Conservation (phyloP, 2,113 vertebrate species). For the Anguilla rostrata region DNA sequence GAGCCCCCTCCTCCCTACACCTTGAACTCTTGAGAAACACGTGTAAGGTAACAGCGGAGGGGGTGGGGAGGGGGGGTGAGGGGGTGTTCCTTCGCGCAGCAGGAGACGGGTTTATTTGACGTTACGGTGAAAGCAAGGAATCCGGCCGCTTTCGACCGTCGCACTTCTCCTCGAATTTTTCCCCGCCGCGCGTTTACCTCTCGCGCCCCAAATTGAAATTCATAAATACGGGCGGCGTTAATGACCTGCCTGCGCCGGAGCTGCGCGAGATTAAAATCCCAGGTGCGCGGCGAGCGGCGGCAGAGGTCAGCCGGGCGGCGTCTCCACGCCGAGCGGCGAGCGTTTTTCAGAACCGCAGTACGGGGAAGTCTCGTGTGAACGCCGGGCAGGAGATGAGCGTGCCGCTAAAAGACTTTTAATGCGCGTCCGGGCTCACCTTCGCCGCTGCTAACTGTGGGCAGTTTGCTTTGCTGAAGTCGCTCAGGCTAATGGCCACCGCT, state of each 20-base stretch:
- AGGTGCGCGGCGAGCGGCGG: too few species aligned
- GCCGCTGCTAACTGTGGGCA: not conserved
- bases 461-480: not conserved
- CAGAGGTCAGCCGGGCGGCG: too few species aligned
- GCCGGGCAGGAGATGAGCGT: not conserved
- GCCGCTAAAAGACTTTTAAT: not conserved
- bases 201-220: not conserved
- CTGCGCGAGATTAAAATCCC: not conserved
- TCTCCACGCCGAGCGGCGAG: too few species aligned
- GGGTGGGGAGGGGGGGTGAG: not conserved
- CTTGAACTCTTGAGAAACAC: slow-evolving; percentile 1
- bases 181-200: not conserved
- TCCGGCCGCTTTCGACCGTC: too few species aligned
- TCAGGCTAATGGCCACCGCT: not conserved
- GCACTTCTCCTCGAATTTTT: not conserved
- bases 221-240: not conserved
- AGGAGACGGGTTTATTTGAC: not conserved
- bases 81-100: too few species aligned
- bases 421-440: not conserved
- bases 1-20: not conserved
- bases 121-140: too few species aligned
- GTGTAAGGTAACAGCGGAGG: not conserved
- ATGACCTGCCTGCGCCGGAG: not conserved
- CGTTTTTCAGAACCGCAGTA: too few species aligned
- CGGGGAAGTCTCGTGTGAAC: too few species aligned